Evolutionary conservation across 2,113 vertebrate species (phyloP).

Genomic region (Holacanthus passer): DNA sequence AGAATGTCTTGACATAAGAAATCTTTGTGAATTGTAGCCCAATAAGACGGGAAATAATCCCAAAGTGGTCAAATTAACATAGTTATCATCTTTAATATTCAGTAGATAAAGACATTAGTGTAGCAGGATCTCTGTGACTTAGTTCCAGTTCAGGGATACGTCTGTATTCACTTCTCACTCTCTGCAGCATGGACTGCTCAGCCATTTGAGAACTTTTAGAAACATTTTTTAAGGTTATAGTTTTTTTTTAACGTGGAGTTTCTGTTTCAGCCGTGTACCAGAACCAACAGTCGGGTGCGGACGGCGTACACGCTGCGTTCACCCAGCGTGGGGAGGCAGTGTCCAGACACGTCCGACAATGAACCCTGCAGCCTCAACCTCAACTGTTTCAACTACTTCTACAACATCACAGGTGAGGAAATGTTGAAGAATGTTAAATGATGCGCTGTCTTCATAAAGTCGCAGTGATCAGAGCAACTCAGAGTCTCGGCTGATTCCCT

Average conservation of each 20-base stretch:
- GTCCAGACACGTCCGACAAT: constrained; percentile 86
- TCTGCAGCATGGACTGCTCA: constrained; percentile 4
- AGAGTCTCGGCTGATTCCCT: neutral
- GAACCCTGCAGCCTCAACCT: constrained; percentile 92
- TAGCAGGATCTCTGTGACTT: constrained; percentile 1
- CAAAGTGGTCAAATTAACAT: constrained; percentile 19
- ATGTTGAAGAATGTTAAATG: neutral
- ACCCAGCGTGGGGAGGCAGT: constrained; percentile 88
- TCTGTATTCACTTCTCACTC: constrained; percentile 8
- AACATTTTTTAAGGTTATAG: neutral
- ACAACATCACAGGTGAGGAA: constrained; percentile 94
- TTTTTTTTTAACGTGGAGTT: constrained; percentile 30
- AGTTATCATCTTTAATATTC: constrained; percentile 21
- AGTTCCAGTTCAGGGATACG: constrained; percentile 15
- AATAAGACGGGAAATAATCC: constrained; percentile 23
- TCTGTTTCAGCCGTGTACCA: constrained; percentile 90
- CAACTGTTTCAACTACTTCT: constrained; percentile 97
- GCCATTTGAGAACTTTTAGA: neutral
- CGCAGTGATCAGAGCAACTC: neutral
- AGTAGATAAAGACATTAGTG: constrained; percentile 8
- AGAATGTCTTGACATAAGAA: constrained; percentile 20
- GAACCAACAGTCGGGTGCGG: constrained; percentile 86
- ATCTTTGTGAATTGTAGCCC: neutral
- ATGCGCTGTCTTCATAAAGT: neutral
- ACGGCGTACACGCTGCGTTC: constrained; percentile 88